Evolutionary conservation across 2,113 vertebrate genomes (phyloP), one percentile per base, ranked within the genome.

Genomic region (Dipodomys merriami): DNA sequence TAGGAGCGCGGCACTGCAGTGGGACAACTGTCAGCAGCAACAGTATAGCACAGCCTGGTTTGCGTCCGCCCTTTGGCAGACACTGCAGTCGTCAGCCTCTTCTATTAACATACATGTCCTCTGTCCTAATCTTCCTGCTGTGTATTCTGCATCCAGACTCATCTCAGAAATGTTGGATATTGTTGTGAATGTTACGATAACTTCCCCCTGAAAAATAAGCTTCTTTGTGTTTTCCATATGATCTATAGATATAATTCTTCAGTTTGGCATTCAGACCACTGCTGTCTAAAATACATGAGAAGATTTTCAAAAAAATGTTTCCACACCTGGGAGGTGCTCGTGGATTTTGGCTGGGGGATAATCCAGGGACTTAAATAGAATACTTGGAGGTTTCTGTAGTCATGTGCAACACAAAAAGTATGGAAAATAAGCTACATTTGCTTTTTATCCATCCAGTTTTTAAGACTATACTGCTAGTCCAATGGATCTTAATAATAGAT

Each of bases 1-100:
- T 33, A 64, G 35, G 44, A 68, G 19, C 13, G 0, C 0, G 65
- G 1, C 12, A 65, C 19, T 6, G 19, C 1, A 0, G 0, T 2
- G 44, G 60, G 35, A 80, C 22, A 23, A n/a, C 13, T 33, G 7
- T 1, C 1, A 25, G 27, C 5, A 1, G 23, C 19, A 11, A 18
- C n/a, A 25, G 7, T 8, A 20, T 18, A 33, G 3, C 4, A 16
- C 22, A 6, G 44, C 46, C 22, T 60, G 53, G 5, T 1, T 57
- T 57, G 53, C 83, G 23, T 12, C 5, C 33, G 22, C 13, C 29
- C 1, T 1, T 30, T 0, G 0, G 16, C 13, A n/a, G 5, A 4
- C 4, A 44, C 46, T 4, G 57, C 30, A 11, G 35, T 39, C 46
- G 29, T 81, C 22, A 10, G 12, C 15, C 44, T 78, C 72, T 46